Percentiles rank a stretch among this genome's conserved stretches.
These are phyloP conservation scores for Callipepla squamata DNA, from an alignment of 2,113 vertebrate genomes.

Conservation along the genomic window DNA sequence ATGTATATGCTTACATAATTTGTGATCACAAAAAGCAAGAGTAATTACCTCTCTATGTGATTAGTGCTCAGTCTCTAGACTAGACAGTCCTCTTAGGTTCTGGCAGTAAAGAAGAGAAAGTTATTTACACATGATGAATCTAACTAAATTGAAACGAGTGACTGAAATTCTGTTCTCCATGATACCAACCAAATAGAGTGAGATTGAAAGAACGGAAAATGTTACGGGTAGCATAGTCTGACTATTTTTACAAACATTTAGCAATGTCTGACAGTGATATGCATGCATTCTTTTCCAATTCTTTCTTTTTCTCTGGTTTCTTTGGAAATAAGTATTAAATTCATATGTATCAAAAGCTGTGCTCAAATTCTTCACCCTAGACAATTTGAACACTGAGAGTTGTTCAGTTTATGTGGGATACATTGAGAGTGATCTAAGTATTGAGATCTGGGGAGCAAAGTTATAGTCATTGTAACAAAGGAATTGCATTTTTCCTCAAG, in stretches of 20 bases:
- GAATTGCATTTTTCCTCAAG: neutral
- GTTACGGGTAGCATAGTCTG: neutral
- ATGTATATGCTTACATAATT: neutral
- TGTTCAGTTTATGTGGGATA: neutral
- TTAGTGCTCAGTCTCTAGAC: neutral
- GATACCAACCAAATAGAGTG: neutral
- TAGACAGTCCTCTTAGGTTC: neutral
- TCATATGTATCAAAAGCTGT: neutral
- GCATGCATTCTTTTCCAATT: neutral
- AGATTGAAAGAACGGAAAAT: neutral
- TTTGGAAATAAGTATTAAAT: neutral
- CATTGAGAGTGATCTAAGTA: neutral
- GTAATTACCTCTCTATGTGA: neutral
- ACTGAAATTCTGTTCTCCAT: neutral
- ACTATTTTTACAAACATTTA: neutral
- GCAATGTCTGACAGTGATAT: neutral
- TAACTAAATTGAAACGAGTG: neutral
- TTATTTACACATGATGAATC: neutral
- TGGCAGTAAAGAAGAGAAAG: neutral
- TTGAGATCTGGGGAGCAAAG: neutral
- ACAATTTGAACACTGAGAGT: neutral
- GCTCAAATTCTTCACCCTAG: neutral
- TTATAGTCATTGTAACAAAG: neutral
- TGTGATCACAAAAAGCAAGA: neutral
- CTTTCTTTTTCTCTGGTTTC: neutral